These are phyloP conservation scores for Ganaspis brasiliensis DNA, from an alignment of 2,888 invertebrate species.

Conservation along the genomic window DNA sequence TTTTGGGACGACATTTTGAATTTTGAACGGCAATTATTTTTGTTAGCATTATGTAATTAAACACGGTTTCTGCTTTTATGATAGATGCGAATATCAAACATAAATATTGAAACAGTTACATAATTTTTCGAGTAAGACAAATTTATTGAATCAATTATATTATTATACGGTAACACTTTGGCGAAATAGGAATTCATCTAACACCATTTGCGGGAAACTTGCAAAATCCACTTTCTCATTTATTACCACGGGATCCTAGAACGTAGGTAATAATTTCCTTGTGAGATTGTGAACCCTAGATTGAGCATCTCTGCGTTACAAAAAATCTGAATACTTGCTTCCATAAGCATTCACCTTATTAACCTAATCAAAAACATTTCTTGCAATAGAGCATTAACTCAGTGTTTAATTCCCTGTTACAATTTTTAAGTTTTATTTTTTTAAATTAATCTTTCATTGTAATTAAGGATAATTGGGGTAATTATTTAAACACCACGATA, in stretches of 20 bases:
- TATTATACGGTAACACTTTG: neutral
- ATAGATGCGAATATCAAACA: too few relatives aligned
- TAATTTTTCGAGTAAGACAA: neutral
- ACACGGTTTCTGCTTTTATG: too few relatives aligned
- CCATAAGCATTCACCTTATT: conserved; percentile 13
- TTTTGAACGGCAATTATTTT: too few relatives aligned
- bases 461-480: neutral
- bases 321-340: conserved; percentile 14
- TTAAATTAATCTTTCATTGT: neutral
- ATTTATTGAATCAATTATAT: neutral
- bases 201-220: conserved; percentile 17
- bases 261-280: conserved; percentile 58
- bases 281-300: conserved; percentile 59
- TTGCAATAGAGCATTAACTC: neutral
- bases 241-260: conserved; percentile 4
- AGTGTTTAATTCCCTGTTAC: neutral
- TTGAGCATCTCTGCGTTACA: conserved; percentile 60
- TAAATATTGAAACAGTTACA: too few relatives aligned
- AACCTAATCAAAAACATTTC: conserved; percentile 18
- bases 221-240: conserved; percentile 18
- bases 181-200: neutral
- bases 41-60: too few relatives aligned
- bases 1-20: too few relatives aligned
- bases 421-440: neutral
- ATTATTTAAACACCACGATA: neutral